Percentiles rank a stretch among this genome's conserved stretches.
These are phyloP conservation scores for Zaprionus davidi DNA, from an alignment of 1,140 invertebrate species.

Conservation along the genomic window DNA sequence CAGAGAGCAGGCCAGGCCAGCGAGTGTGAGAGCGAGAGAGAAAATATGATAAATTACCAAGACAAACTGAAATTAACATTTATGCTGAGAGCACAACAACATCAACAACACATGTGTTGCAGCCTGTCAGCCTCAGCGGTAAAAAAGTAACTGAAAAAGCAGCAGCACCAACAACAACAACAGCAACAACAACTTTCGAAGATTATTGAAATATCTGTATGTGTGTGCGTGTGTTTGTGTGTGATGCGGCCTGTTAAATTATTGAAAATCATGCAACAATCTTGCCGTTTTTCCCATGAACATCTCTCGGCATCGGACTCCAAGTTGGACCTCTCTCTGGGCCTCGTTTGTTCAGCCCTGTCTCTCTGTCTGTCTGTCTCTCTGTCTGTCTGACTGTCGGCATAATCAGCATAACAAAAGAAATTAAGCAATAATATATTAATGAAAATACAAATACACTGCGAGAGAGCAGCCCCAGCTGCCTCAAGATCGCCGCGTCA, in stretches of 20 bases:
- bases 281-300: slow-evolving; percentile 72
- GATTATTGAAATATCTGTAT: slow-evolving; percentile 48
- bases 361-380: slow-evolving; percentile 56
- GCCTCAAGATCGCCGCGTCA: slow-evolving; percentile 73
- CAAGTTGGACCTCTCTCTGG: slow-evolving; percentile 26
- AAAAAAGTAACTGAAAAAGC: slow-evolving; percentile 5
- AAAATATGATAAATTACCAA: slow-evolving; percentile 82
- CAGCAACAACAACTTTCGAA: slow-evolving; percentile 9
- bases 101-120: slow-evolving; percentile 34
- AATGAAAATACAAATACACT: slow-evolving; percentile 72
- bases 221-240: slow-evolving; percentile 21
- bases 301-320: slow-evolving; percentile 25
- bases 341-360: slow-evolving; percentile 20
- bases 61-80: slow-evolving; percentile 80
- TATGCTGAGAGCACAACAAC: slow-evolving; percentile 41
- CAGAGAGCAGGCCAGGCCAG: not conserved
- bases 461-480: slow-evolving; percentile 11
- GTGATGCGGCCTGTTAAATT: slow-evolving; percentile 70
- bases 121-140: slow-evolving; percentile 27
- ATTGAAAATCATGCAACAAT: slow-evolving; percentile 78
- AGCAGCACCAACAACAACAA: slow-evolving; percentile 1
- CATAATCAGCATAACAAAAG: slow-evolving; percentile 84
- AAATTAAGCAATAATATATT: slow-evolving; percentile 84
- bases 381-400: slow-evolving; percentile 55
- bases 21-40: slow-evolving; percentile 18